These are phyloP conservation scores for Apodemia mormo DNA, from an alignment of 2,888 invertebrate genomes.

Conservation along the genomic window DNA sequence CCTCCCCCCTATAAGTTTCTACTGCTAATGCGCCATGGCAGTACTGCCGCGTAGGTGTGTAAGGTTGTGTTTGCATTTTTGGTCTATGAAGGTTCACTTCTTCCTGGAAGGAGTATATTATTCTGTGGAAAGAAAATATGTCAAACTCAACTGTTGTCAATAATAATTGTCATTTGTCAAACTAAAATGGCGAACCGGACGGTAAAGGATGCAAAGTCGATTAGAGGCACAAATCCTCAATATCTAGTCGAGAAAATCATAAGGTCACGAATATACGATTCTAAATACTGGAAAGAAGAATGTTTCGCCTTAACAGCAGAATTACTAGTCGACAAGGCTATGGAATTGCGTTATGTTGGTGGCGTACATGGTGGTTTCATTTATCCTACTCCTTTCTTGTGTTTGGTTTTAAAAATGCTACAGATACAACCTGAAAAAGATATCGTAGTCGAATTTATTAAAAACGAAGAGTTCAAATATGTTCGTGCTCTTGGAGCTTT, in stretches of 20 bases:
- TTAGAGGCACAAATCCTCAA: constrained; percentile 99
- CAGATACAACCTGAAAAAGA: constrained; percentile 99
- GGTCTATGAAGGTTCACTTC: too few relatives aligned
- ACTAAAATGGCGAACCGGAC: constrained; percentile 98
- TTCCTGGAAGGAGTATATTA: too few relatives aligned
- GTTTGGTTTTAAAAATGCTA: constrained; percentile 97
- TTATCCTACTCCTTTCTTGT: constrained; percentile 97
- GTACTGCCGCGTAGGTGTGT: too few relatives aligned
- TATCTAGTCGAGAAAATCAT: constrained; percentile 99
- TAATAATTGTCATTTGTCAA: neutral
- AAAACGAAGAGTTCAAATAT: constrained; percentile 99
- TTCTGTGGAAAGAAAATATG: too few relatives aligned
- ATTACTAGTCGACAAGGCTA: constrained; percentile 98
- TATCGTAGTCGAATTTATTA: constrained; percentile 99
- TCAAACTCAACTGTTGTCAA: neutral
- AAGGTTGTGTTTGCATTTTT: too few relatives aligned
- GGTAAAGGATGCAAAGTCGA: constrained; percentile 98
- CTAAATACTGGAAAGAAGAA: constrained; percentile 99
- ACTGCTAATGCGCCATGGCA: too few relatives aligned
- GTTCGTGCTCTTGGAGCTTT: constrained; percentile 97
- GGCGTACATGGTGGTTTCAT: constrained; percentile 99
- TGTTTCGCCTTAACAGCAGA: constrained; percentile 99
- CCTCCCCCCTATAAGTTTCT: too few relatives aligned
- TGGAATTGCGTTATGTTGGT: constrained; percentile 93
- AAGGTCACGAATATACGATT: constrained; percentile 98